A percentile compares a stretch with the other conserved stretches of the same genome.
Conservation (phyloP, 2,797 vertebrate species). For the Lophura swinhoii region DNA sequence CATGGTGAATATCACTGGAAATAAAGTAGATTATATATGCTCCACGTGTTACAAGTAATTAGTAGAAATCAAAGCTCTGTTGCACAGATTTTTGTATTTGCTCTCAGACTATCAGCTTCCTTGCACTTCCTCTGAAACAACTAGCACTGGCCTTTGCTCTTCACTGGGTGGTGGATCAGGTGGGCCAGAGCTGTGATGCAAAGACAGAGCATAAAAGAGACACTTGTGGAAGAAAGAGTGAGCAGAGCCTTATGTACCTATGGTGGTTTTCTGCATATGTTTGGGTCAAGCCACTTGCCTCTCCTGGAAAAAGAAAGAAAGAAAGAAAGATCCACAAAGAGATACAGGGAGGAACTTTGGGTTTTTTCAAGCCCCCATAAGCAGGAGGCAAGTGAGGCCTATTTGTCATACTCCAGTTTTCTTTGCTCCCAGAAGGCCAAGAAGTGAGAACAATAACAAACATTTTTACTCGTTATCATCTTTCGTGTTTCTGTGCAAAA, state of each 20-base stretch:
- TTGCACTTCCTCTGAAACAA: background rate
- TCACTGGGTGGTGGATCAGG: rapidly evolving
- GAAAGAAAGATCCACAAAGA: background rate
- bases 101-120: background rate
- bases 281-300: background rate
- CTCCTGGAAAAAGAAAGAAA: background rate
- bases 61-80: background rate
- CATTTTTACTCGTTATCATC: background rate
- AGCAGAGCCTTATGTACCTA: rapidly evolving
- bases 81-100: background rate
- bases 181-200: rapidly evolving
- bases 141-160: background rate
- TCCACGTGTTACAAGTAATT: background rate
- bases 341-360: background rate
- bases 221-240: background rate
- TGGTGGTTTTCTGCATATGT: background rate
- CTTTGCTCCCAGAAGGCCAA: background rate
- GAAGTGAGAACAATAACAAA: background rate
- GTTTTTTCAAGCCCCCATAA: background rate
- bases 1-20: background rate
- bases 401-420: background rate
- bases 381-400: background rate
- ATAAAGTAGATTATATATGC: background rate
- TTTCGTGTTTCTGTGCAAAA: background rate
- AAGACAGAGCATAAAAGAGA: background rate